A percentile compares a stretch with the other conserved stretches of the same genome.
Conservation (phyloP, 2,888 invertebrate species). For the Serrognathus titanus region DNA sequence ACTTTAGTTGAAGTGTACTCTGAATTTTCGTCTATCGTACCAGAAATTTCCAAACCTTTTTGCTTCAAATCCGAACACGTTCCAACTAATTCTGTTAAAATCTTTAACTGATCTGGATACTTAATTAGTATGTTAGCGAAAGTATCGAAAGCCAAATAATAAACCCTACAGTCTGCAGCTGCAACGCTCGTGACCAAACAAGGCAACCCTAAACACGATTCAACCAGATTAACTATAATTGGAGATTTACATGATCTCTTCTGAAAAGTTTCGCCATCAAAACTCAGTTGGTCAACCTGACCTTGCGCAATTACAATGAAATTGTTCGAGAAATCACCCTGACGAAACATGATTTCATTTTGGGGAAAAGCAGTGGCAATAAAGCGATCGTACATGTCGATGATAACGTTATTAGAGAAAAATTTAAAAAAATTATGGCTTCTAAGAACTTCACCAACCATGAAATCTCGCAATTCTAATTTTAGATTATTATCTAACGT, state of each 20-base stretch:
- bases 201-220: not conserved
- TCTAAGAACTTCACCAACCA: constrained; percentile 3
- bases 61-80: constrained; percentile 6
- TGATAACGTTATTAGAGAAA: constrained; percentile 8
- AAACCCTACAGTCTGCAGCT: constrained; percentile 3
- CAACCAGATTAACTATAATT: not conserved
- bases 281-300: constrained; percentile 3
- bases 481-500: constrained; percentile 3
- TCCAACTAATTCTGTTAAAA: constrained; percentile 3
- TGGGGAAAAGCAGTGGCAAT: constrained; percentile 4
- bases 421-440: not conserved
- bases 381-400: constrained; percentile 8
- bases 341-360: constrained; percentile 8
- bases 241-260: not conserved
- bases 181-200: not conserved
- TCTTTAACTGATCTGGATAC: constrained; percentile 1
- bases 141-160: not conserved
- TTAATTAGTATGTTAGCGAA: constrained; percentile 5
- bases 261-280: not conserved
- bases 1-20: not conserved
- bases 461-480: constrained; percentile 2
- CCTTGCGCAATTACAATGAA: constrained; percentile 8
- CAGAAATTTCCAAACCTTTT: not conserved
- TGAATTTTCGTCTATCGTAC: not conserved
- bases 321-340: constrained; percentile 5